Base-by-base conservation (phyloP, 2,888 invertebrate species). In the Caenorhabditis panamensis region DNA sequence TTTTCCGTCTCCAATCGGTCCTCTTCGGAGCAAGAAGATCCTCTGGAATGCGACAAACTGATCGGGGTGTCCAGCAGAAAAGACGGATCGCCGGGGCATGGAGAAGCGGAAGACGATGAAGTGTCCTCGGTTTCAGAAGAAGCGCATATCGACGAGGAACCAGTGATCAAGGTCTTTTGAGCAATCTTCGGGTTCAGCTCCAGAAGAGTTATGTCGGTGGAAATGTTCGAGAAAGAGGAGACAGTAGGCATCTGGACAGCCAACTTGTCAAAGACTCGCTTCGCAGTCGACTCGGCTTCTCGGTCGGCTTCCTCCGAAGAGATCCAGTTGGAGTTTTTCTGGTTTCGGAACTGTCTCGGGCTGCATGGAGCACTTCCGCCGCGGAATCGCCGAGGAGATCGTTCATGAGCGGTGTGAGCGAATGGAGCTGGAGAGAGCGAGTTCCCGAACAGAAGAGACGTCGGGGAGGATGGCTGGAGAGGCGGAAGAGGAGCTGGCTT, bases 221-320 rank as follows among this genome's bases (percentile, higher is more conserved):
- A 59, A 8, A 59, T 36, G 31, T 59, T 66, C 4, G 63, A 11
- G 20, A n/a, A 53, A 3, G 71, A 41, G 0, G 66, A 61, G 11
- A 20, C 44, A 5, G 73, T 41, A 0, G 56, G n/a, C 2, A 67
- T 37, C 5, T 61, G 13, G 1, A 80, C 56, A 24, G 59, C 73
- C 18, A 80, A 18, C 22, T 80, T 80, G 31, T 80, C 80, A 16
- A 80, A 80, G 18, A 75, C 9, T n/a, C 63, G 31, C n/a, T 61
- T 66, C n/a, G 54, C 66, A 6, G 51, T 59, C 41, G 58, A 26
- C 22, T 75, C 75, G 1, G 64, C 75, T 66, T 75, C 75, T 9
- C 24, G 59, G 4, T 31, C 31, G 31, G 31, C 5, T 9, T 31
- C 31, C 4, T 31, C 9, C 5, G 31, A 31, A 9, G 31, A 31